phyloP scores from a whole-genome alignment of 2,113 vertebrate species.

The Alligator mississippiensis region DNA sequence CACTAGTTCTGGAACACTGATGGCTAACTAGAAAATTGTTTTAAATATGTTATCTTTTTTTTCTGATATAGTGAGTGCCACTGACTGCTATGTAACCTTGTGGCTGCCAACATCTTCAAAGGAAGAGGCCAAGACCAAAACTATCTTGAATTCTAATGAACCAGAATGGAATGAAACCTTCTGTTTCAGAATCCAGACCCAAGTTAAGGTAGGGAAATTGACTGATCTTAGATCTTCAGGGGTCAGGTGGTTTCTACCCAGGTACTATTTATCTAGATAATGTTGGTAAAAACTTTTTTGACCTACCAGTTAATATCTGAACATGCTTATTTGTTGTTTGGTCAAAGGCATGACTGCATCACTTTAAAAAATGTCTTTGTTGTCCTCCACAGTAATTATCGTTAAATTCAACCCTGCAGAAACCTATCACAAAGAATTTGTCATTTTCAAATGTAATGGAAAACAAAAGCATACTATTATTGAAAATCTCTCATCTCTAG shows the following conservation, averaged over 20 bases:
- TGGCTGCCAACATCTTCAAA: conserved; percentile 27
- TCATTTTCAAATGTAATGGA: not conserved
- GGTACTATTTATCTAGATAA: too few species aligned
- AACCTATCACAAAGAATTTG: not conserved
- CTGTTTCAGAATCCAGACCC: conserved; percentile 72
- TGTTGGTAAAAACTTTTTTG: too few species aligned
- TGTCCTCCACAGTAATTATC: too few species aligned
- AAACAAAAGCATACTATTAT: not conserved
- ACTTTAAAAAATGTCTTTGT: too few species aligned
- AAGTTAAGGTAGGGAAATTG: conserved; percentile 75
- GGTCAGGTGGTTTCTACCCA: too few species aligned
- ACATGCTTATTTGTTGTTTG: not conserved
- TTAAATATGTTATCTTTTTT: not conserved
- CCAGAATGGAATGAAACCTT: conserved; percentile 84
- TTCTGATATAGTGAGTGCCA: conserved; percentile 44
- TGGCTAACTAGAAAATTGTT: not conserved
- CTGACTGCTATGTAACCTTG: conserved; percentile 79
- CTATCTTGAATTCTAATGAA: conserved; percentile 58
- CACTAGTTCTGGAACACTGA: too few species aligned
- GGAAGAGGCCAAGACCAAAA: conserved; percentile 66
- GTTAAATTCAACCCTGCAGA: not conserved
- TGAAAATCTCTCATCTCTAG: conserved; percentile 30
- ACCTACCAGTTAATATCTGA: too few species aligned
- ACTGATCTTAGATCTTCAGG: not conserved
- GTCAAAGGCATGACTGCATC: not conserved